Evolutionary conservation across 1,140 invertebrate genomes (phyloP), one percentile per base, ranked within the genome.

Genomic region (Brachionus sp.): DNA sequence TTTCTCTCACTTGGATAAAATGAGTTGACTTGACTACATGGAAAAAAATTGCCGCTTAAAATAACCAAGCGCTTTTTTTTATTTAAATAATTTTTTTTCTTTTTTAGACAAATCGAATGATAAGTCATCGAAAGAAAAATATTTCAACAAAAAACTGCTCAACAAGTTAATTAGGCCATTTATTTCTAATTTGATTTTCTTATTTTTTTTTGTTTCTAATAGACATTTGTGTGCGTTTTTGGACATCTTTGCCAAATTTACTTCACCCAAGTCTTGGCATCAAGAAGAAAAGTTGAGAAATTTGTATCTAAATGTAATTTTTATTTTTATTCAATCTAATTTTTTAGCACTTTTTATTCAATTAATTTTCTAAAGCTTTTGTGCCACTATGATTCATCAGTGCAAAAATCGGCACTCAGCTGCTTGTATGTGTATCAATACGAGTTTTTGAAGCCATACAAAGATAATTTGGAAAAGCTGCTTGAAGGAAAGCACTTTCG

Each of bases 401-500:
- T 97, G 44, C 95, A 97, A 87, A 95, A 93, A 87, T 90, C 92
- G 78, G 93, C 95, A 0, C 89, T 97, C 62, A 93, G 94, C 86
- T 97, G 95, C 88, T 86, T 97, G 4, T 90, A 95, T 82, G 92
- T 92, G 4, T 97, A 96, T 87, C 95, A 94, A 86, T 91, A 92
- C 64, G 93, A 94, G 85, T 92, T 91, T 85, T 84, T 96, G 6
- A 87, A 89, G 0, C 92, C 93, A 2, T 96, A 97, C 86, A 87
- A 88, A 62, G 91, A 92, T 19, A 91, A 94, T 86, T 87, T 97
- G 7, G 91, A 92, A 83, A 92, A 92, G 84, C 90, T 96, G 16
- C 91, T 96, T 0, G 93, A 95, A 86, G 95, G 96, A 64, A 94
- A 94, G 84, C 93, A 93, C 84, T 93, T 97, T 83, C 94, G 94